Conservation (phyloP, 2,797 vertebrate species). For the Parauchenoglanis ngamensis region DNA sequence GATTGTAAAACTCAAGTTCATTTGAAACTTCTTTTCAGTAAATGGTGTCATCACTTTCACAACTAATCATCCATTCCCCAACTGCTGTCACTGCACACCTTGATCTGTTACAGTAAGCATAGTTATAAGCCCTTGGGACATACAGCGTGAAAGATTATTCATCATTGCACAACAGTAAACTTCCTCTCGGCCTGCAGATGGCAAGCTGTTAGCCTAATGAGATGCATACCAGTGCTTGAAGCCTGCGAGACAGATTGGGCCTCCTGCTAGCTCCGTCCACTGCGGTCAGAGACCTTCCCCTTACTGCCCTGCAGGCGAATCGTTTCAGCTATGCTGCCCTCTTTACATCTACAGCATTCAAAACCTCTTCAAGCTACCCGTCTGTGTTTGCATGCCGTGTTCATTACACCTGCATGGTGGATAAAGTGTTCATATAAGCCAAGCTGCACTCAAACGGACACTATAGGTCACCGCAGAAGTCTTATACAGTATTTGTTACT, state of each 20-base stretch:
- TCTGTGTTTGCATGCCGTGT: conserved; percentile 6
- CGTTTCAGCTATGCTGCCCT: conserved; percentile 59
- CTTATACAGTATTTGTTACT: not conserved
- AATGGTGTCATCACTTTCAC: not conserved
- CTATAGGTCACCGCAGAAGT: not conserved
- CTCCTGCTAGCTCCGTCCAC: conserved; percentile 71
- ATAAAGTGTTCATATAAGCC: not conserved
- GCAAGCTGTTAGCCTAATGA: conserved; percentile 81
- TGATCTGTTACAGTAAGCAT: conserved; percentile 58
- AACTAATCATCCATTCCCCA: conserved; percentile 34
- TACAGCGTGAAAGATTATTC: conserved; percentile 71
- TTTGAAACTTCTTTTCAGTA: not conserved
- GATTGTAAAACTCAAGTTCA: not conserved
- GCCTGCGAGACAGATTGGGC: conserved; percentile 72
- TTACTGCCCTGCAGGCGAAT: conserved; percentile 69
- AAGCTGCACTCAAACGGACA: not conserved
- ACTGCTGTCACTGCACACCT: conserved; percentile 31
- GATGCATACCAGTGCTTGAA: conserved; percentile 72
- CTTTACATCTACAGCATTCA: conserved; percentile 59
- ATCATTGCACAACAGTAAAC: conserved; percentile 76
- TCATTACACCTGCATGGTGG: conserved; percentile 2
- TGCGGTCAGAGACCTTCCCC: conserved; percentile 64
- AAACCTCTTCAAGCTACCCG: not conserved
- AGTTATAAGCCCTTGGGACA: conserved; percentile 63
- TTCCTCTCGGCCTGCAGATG: conserved; percentile 74